Percentiles rank a stretch among this genome's conserved stretches.
phyloP scores from a whole-genome alignment of 1,140 invertebrate species.

The Papilio aristodemus region DNA sequence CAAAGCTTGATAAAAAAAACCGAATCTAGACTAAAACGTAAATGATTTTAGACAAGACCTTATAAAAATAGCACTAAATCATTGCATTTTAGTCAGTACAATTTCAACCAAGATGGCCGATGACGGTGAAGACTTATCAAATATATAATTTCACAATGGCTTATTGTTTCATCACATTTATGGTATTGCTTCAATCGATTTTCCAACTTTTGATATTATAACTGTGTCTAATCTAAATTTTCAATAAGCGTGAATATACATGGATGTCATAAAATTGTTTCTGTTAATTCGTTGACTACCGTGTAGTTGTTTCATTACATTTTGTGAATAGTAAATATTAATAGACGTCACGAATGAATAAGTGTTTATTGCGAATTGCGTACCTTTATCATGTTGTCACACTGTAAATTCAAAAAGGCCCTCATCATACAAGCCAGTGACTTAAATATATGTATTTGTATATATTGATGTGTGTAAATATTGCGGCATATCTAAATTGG shows the following conservation, averaged over 20 bases:
- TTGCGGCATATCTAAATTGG: not conserved
- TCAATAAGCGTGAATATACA: conserved; percentile 19
- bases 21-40: too few species aligned
- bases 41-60: too few species aligned
- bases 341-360: conserved; percentile 26
- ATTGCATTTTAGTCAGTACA: too few species aligned
- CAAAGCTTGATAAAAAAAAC: not conserved
- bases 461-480: not conserved
- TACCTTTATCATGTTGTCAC: conserved; percentile 37
- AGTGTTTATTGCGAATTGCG: conserved; percentile 46
- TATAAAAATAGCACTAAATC: too few species aligned
- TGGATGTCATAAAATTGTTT: conserved; percentile 24
- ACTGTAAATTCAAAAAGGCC: conserved; percentile 21
- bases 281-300: conserved; percentile 1
- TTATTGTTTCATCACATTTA: conserved; percentile 12
- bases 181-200: conserved; percentile 9
- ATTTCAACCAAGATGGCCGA: not conserved
- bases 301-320: conserved; percentile 24
- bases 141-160: not conserved
- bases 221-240: conserved; percentile 10
- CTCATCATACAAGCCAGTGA: not conserved
- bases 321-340: conserved; percentile 25
- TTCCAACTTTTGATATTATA: conserved; percentile 10
- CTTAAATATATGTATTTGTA: not conserved
- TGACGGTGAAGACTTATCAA: not conserved